Conservation (phyloP, 2,797 vertebrate genomes). For the Halcyon smyrnensis region DNA sequence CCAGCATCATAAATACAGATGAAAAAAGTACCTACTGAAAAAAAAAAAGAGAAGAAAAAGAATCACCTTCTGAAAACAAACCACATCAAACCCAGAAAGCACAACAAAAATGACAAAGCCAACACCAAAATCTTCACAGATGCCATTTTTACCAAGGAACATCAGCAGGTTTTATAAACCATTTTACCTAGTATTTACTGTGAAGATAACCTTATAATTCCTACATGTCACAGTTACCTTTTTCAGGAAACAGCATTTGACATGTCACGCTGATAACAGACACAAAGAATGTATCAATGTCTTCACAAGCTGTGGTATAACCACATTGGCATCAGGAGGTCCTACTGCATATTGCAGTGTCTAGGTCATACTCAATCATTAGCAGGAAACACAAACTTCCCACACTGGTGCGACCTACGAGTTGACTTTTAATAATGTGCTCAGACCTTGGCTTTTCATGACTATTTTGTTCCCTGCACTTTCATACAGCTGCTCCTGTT, state of each 20-base stretch:
- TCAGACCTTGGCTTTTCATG: background rate
- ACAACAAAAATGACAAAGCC: background rate
- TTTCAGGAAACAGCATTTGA: background rate
- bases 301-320: background rate
- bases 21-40: background rate
- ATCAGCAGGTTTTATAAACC: background rate
- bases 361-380: background rate
- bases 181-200: background rate
- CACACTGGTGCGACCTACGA: background rate
- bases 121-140: background rate
- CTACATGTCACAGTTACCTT: background rate
- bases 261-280: background rate
- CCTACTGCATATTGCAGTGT: background rate
- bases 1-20: background rate
- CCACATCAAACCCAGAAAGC: background rate
- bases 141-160: background rate
- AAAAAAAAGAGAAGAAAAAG: accelerated
- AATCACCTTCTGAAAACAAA: background rate
- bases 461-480: background rate
- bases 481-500: background rate
- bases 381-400: background rate
- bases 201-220: background rate
- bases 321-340: background rate
- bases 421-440: background rate
- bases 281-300: background rate